Percentiles rank a stretch among this genome's conserved stretches.
These are phyloP conservation scores for Oreochromis tanganicae DNA, from an alignment of 2,113 vertebrate species.

Conservation along the genomic window DNA sequence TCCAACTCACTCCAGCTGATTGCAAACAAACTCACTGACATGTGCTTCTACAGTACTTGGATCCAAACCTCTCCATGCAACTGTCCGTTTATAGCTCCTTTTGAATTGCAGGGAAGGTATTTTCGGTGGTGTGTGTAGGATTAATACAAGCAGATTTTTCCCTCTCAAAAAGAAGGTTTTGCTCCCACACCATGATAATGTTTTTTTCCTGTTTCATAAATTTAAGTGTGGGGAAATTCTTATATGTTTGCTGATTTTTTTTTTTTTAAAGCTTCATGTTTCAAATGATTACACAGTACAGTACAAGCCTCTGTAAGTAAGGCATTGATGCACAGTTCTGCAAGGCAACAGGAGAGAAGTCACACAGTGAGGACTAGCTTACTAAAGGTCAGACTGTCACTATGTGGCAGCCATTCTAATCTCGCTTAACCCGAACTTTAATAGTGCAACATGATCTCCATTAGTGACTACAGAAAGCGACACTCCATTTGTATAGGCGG, in stretches of 20 bases:
- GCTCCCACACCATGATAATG: not conserved
- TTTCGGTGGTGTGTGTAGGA: not conserved
- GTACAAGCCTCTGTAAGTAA: not conserved
- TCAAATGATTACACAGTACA: not conserved
- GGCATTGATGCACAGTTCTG: not conserved
- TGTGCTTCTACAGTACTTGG: not conserved
- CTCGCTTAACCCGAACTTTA: conserved; percentile 60
- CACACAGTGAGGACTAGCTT: conserved; percentile 25
- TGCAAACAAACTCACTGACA: not conserved
- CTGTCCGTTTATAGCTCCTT: not conserved
- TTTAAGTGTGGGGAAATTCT: not conserved
- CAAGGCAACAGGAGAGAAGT: conserved; percentile 14
- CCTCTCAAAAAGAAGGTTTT: not conserved
- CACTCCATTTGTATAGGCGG: not conserved
- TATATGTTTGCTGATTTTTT: not conserved
- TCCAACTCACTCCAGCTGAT: conserved; percentile 9
- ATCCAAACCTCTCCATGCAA: not conserved
- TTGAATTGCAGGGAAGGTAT: not conserved
- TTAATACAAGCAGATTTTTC: not conserved
- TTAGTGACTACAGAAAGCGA: conserved; percentile 36
- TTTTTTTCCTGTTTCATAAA: not conserved
- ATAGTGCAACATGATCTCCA: conserved; percentile 47
- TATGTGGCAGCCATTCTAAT: conserved; percentile 42
- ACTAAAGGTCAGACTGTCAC: conserved; percentile 68
- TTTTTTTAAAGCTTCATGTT: not conserved